Evolutionary conservation across 2,888 invertebrate species (phyloP), one percentile per base, ranked within the genome.

Genomic region (Drosophila lutescens): DNA sequence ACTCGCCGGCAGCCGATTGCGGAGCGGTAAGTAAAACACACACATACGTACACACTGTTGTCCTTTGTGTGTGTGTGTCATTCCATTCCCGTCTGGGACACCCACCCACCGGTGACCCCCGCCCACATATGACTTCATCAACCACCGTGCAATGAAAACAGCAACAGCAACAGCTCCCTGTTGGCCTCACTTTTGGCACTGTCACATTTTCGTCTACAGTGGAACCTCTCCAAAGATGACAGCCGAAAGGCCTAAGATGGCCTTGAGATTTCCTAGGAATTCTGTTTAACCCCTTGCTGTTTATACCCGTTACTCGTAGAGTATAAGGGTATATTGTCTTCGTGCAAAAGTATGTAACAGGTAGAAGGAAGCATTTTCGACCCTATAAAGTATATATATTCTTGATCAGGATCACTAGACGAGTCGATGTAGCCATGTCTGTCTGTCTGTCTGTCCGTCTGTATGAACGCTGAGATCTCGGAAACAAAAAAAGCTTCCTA

Each of bases 1-100:
- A 97, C 93, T 98, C 97, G 89, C 97, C 98, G 92, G 97, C 97
- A 82, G 97, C 97, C 89, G 96, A 96, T 92, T 96, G 97, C 93
- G 97, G 91, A 79, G 84, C 88, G 91, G 91, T 91, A 90, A 91
- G 91, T 91, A 67, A 6, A 34, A 10, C 46, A 15, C 1, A 69
- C 54, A 63, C 40, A 57, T 17, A 17, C 23, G n/a, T 20, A 20
- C 20, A 41, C 20, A 17, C 8, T 4, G 12, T 32, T 40, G 7
- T 15, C 34, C 40, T 20, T 20, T 36, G 30, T 47, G 17, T 41
- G 17, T 43, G 43, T 43, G 20, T 23, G 43, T 23, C 43, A 43
- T 20, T 43, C 43, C 66, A 49, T 67, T 56, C 68, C 41, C 68
- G 68, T 67, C 68, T 67, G 68, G 66, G 49, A 43, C 30, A 30